A percentile compares a stretch with the other conserved stretches of the same genome.
These are phyloP conservation scores for Pipistrellus nathusii DNA, from an alignment of 2,797 vertebrate genomes.

Conservation along the genomic window DNA sequence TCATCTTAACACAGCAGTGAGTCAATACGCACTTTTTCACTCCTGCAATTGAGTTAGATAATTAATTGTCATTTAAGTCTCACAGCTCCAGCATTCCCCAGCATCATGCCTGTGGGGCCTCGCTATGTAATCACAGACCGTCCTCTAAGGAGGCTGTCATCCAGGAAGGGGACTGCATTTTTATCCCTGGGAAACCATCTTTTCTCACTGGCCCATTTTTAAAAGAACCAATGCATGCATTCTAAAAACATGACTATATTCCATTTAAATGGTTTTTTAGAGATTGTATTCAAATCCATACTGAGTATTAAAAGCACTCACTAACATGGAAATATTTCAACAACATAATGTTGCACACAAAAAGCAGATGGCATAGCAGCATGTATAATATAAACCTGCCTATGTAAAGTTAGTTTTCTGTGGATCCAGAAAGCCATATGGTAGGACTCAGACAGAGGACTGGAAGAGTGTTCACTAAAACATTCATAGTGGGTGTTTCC, in stretches of 20 bases:
- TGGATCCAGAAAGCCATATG: slow-evolving; percentile 62
- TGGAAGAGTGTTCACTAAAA: slow-evolving; percentile 42
- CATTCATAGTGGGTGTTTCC: slow-evolving; percentile 13
- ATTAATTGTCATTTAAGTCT: slow-evolving; percentile 22
- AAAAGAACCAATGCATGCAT: background rate
- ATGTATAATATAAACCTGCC: slow-evolving; percentile 52
- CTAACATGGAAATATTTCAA: slow-evolving; percentile 56
- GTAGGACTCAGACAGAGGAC: slow-evolving; percentile 4
- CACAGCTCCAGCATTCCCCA: background rate
- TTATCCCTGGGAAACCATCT: background rate
- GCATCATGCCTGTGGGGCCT: background rate
- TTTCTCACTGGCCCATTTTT: background rate
- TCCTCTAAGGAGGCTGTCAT: background rate
- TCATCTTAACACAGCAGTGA: slow-evolving; percentile 24
- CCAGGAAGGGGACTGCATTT: background rate
- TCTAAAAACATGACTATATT: slow-evolving; percentile 9
- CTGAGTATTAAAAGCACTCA: slow-evolving; percentile 43
- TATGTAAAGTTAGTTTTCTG: slow-evolving; percentile 53
- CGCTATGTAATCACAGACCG: background rate
- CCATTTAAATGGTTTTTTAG: slow-evolving; percentile 56
- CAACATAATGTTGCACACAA: slow-evolving; percentile 48
- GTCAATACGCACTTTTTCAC: background rate
- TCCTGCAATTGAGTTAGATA: slow-evolving; percentile 22
- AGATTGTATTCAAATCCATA: slow-evolving; percentile 18
- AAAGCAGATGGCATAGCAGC: slow-evolving; percentile 64